Evolutionary conservation across 2,888 invertebrate species (phyloP).

Genomic region (Heterodera filipjevi): DNA sequence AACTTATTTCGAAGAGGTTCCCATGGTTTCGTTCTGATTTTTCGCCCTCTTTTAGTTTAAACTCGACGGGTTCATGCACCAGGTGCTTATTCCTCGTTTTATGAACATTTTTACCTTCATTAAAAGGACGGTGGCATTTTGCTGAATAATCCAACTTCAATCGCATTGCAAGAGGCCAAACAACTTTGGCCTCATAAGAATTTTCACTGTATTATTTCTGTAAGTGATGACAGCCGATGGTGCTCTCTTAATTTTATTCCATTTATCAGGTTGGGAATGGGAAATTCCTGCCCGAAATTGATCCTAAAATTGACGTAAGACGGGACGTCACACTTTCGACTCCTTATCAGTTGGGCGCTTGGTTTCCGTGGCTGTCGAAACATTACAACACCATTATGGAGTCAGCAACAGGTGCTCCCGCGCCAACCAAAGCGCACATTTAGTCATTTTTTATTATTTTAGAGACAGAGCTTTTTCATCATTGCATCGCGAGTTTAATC

Average conservation of each 20-base stretch:
- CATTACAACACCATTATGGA: slow-evolving; percentile 28
- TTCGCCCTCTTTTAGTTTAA: slow-evolving; percentile 18
- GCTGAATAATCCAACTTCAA: slow-evolving; percentile 33
- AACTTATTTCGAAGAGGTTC: slow-evolving; percentile 83
- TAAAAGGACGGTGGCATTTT: slow-evolving; percentile 61
- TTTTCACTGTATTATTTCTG: slow-evolving; percentile 80
- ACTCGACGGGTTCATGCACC: slow-evolving; percentile 65
- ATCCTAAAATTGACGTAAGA: slow-evolving; percentile 29
- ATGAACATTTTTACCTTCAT: neutral
- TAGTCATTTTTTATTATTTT: neutral
- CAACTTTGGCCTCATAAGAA: slow-evolving; percentile 79
- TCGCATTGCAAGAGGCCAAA: slow-evolving; percentile 84
- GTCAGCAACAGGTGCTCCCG: slow-evolving; percentile 32
- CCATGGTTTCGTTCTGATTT: neutral
- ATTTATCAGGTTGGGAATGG: slow-evolving; percentile 74
- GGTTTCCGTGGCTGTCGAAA: slow-evolving; percentile 41
- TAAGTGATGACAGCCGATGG: neutral
- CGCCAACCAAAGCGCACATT: no score
- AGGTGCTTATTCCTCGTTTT: slow-evolving; percentile 1
- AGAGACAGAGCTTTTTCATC: slow-evolving; percentile 83
- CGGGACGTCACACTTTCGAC: slow-evolving; percentile 12
- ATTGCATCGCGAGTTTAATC: slow-evolving; percentile 77
- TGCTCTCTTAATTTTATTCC: neutral
- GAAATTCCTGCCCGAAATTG: slow-evolving; percentile 64
- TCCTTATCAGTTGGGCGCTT: neutral